Conservation (phyloP, 2,113 vertebrate genomes). For the Etia nguti region DNA sequence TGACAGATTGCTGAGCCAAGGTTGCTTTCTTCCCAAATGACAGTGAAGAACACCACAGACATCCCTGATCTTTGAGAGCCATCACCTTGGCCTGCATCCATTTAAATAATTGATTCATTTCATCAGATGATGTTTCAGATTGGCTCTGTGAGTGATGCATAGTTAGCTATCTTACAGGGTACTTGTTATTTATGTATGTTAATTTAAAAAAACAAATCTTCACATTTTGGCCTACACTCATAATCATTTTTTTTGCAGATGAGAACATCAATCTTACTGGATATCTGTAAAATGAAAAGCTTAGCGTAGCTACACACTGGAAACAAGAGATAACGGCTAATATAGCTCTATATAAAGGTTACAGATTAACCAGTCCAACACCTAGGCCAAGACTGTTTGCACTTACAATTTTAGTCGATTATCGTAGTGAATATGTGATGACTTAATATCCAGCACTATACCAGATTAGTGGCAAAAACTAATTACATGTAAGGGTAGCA, state of each 20-base stretch:
- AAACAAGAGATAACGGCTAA: not conserved
- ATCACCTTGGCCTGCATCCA: conserved; percentile 16
- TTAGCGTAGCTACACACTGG: not conserved
- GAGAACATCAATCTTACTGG: not conserved
- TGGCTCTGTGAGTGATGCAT: not conserved
- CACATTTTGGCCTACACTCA: not conserved
- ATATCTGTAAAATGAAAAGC: not conserved
- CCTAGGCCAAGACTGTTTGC: not conserved
- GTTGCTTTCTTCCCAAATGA: conserved; percentile 4
- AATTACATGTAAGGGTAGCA: not conserved
- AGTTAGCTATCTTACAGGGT: not conserved
- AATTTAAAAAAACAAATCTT: not conserved
- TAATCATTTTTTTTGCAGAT: not conserved
- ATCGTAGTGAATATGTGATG: not conserved
- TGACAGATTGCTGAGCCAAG: not conserved
- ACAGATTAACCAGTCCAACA: not conserved
- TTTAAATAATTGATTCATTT: conserved; percentile 34
- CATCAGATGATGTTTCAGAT: conserved; percentile 22
- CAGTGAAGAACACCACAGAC: conserved; percentile 4
- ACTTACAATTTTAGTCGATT: not conserved
- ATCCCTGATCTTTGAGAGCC: not conserved
- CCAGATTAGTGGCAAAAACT: not conserved
- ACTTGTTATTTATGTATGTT: not conserved
- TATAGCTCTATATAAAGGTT: not conserved
- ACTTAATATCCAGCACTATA: not conserved